phyloP scores from a whole-genome alignment of 1,140 invertebrate species.

The Achatina immaculata region DNA sequence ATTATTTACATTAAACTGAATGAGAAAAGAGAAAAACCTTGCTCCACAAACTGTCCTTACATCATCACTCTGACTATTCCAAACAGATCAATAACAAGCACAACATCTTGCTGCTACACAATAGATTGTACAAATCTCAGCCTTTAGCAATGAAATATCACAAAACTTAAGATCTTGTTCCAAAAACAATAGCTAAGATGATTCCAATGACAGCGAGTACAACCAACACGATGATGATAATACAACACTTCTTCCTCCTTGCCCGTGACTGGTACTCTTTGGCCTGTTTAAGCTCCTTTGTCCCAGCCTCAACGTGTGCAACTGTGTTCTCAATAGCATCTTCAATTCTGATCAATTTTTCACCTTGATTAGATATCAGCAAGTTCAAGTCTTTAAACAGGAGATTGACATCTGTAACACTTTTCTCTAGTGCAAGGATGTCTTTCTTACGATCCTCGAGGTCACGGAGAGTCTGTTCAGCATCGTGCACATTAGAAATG shows the following conservation, averaged over 20 bases:
- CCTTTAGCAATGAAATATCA: too few species aligned
- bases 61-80: too few species aligned
- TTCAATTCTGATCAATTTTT: conserved; percentile 55
- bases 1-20: too few species aligned
- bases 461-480: conserved; percentile 49
- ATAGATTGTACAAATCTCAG: too few species aligned
- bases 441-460: conserved; percentile 74
- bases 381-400: conserved; percentile 59
- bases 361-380: conserved; percentile 54
- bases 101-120: too few species aligned
- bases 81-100: too few species aligned
- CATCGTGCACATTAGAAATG: conserved; percentile 52
- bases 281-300: conserved; percentile 47
- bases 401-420: conserved; percentile 54
- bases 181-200: conserved; percentile 39
- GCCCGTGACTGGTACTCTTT: conserved; percentile 43
- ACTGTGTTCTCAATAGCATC: conserved; percentile 44
- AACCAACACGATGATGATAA: conserved; percentile 47
- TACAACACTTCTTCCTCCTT: conserved; percentile 50
- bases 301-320: conserved; percentile 46
- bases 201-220: conserved; percentile 46
- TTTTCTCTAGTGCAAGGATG: conserved; percentile 54
- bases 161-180: background rate
- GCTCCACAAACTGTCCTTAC: too few species aligned
- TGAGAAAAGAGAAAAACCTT: too few species aligned